Conservation (phyloP, 2,888 invertebrate genomes). For the Myopa tessellatipennis region DNA sequence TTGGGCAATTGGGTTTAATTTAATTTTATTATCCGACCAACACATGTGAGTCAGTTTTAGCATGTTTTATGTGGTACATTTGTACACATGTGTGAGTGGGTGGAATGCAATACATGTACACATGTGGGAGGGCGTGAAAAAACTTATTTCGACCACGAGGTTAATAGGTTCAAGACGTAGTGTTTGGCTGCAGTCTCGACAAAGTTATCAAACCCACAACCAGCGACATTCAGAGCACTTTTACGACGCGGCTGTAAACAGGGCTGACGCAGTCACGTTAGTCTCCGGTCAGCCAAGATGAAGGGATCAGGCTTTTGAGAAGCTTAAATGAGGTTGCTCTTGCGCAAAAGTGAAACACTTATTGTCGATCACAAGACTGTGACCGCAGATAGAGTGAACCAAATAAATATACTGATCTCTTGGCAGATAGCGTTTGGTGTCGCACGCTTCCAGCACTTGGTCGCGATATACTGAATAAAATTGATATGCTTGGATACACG, state of each 20-base stretch:
- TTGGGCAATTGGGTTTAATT: constrained; percentile 10
- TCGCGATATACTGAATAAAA: no score
- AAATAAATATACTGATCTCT: no score
- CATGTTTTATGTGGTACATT: neutral
- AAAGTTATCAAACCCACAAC: constrained; percentile 29
- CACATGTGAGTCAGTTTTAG: neutral
- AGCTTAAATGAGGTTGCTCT: constrained; percentile 45
- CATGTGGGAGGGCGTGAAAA: no score
- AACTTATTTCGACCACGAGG: no score
- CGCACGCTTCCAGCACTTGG: no score
- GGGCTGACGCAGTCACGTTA: neutral
- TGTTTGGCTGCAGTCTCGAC: constrained; percentile 10
- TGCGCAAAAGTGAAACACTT: neutral
- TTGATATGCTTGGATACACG: no score
- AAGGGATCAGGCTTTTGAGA: neutral
- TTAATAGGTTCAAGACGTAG: neutral
- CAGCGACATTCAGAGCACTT: constrained; percentile 27
- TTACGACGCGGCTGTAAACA: neutral
- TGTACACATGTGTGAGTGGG: no score
- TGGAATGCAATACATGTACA: no score
- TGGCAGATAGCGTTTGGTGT: no score
- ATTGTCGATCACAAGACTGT: no score
- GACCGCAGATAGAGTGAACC: no score
- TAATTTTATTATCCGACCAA: constrained; percentile 16
- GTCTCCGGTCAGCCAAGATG: neutral